These are phyloP conservation scores for Anas platyrhynchos DNA, from an alignment of 2,113 vertebrate species.

Conservation along the genomic window DNA sequence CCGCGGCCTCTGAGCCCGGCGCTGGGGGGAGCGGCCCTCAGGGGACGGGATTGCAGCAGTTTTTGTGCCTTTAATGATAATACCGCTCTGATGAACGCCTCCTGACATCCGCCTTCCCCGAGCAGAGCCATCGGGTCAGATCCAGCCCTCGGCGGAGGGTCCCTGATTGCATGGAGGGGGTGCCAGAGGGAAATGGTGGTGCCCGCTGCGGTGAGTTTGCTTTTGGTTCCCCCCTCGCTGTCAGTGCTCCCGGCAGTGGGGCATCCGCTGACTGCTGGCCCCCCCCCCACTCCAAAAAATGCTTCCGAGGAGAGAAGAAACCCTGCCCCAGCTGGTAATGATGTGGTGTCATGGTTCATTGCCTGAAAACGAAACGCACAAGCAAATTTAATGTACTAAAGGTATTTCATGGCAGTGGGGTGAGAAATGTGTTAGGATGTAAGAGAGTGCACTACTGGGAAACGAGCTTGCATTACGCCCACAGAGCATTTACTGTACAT, in stretches of 20 bases:
- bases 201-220: constrained; percentile 54
- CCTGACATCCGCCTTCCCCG: too few relatives aligned
- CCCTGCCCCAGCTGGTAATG: neutral
- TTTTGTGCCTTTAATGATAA: too few relatives aligned
- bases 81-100: too few relatives aligned
- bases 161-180: neutral
- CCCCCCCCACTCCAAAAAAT: neutral
- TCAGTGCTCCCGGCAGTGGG: too few relatives aligned
- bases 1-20: neutral
- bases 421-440: constrained; percentile 27
- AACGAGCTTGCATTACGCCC: constrained; percentile 35
- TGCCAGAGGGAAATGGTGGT: constrained; percentile 8
- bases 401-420: neutral
- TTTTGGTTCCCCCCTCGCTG: too few relatives aligned
- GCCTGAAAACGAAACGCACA: neutral
- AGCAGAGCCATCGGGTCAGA: too few relatives aligned
- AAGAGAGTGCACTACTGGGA: constrained; percentile 12
- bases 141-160: too few relatives aligned
- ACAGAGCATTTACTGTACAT: constrained; percentile 57
- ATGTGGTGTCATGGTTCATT: neutral
- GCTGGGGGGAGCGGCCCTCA: neutral
- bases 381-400: constrained; percentile 30
- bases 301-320: neutral
- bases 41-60: too few relatives aligned
- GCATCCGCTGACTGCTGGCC: too few relatives aligned